phyloP scores from a whole-genome alignment of 1,140 invertebrate genomes.

The Liolophura sinensis region DNA sequence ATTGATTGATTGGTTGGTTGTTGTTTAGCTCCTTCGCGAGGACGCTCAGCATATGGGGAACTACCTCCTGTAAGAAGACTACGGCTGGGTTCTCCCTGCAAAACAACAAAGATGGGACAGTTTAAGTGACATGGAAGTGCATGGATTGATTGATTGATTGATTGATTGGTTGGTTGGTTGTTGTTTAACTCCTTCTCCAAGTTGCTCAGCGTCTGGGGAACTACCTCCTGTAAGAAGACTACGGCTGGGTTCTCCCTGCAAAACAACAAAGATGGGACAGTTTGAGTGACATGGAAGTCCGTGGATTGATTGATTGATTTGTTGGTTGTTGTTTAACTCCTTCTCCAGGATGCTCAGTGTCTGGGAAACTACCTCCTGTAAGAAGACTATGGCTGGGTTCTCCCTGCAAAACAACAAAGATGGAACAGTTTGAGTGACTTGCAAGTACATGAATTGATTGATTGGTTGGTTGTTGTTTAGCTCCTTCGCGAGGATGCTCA shows the following conservation, averaged over 20 bases:
- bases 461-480: constrained; percentile 1
- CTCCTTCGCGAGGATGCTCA: constrained; percentile 32
- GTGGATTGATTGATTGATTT: no score
- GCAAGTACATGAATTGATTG: neutral
- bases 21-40: constrained; percentile 27
- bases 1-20: no score
- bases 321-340: no score
- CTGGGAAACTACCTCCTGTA: constrained; percentile 67
- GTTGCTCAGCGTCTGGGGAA: constrained; percentile 55
- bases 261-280: constrained; percentile 14
- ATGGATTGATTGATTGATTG: no score
- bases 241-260: constrained; percentile 66
- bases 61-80: constrained; percentile 70
- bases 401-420: constrained; percentile 56
- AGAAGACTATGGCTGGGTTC: constrained; percentile 66
- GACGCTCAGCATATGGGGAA: constrained; percentile 55
- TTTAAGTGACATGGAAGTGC: no score
- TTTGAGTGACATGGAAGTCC: neutral
- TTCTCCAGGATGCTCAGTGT: constrained; percentile 46
- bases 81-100: constrained; percentile 66
- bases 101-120: no score
- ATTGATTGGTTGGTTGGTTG: no score
- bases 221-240: constrained; percentile 70
- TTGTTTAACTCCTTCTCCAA: constrained; percentile 34
- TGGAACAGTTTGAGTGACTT: neutral